These are phyloP conservation scores for Anoncus sp. DNA, from an alignment of 2,888 invertebrate species.

Conservation along the genomic window DNA sequence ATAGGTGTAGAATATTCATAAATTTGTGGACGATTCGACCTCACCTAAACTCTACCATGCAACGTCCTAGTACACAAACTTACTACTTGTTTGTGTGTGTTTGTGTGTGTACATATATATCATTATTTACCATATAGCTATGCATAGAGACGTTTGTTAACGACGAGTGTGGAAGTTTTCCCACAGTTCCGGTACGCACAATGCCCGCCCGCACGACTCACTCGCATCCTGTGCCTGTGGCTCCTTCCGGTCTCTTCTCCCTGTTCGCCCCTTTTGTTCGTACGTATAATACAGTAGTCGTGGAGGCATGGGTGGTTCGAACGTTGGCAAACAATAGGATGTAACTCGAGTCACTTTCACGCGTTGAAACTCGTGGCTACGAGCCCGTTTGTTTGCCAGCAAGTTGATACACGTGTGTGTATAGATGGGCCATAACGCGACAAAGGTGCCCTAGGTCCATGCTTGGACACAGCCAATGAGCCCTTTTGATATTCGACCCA, in stretches of 20 bases:
- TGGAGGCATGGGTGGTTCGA: too few relatives aligned
- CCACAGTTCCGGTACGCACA: slow-evolving; percentile 79
- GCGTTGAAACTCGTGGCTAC: too few relatives aligned
- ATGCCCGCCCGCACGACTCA: slow-evolving; percentile 74
- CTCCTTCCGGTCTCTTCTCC: slow-evolving; percentile 74
- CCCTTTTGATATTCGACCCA: too few relatives aligned
- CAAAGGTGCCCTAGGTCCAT: too few relatives aligned
- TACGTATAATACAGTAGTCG: background rate
- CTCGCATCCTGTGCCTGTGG: slow-evolving; percentile 74
- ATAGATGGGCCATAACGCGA: too few relatives aligned
- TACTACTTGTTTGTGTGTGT: background rate
- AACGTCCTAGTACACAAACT: background rate
- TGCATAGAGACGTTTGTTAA: slow-evolving; percentile 53
- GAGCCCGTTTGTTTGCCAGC: too few relatives aligned
- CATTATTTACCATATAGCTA: slow-evolving; percentile 41
- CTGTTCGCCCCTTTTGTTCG: slow-evolving; percentile 57
- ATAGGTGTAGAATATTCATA: slow-evolving; percentile 54
- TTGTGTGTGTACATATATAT: slow-evolving; percentile 28
- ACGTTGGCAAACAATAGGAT: background rate
- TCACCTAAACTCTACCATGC: slow-evolving; percentile 1
- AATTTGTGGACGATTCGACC: slow-evolving; percentile 23
- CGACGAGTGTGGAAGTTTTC: slow-evolving; percentile 76
- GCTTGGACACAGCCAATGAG: too few relatives aligned
- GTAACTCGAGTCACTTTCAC: too few relatives aligned
- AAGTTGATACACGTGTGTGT: too few relatives aligned